phyloP scores from a whole-genome alignment of 35 echinoderm and acorn worm species.

The Amphiura filiformis region DNA sequence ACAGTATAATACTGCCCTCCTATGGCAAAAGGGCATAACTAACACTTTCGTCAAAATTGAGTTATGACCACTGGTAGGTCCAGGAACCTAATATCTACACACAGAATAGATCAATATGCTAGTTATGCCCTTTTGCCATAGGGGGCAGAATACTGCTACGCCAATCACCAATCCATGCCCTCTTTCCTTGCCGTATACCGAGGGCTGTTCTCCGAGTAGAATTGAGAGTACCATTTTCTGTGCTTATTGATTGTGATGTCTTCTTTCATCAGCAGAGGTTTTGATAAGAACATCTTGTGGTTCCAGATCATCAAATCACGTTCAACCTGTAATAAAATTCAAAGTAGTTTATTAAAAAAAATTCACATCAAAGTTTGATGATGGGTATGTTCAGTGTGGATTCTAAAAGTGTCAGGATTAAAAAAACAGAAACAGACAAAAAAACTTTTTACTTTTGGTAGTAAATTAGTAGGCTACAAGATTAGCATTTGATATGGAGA shows the following conservation, averaged over 20 bases:
- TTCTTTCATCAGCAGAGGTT: slow-evolving; percentile 85
- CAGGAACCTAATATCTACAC: too few relatives aligned
- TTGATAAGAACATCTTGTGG: slow-evolving; percentile 81
- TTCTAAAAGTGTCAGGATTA: not conserved
- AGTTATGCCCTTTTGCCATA: too few relatives aligned
- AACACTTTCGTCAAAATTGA: too few relatives aligned
- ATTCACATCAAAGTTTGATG: not conserved
- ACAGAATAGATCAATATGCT: too few relatives aligned
- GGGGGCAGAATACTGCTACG: too few relatives aligned
- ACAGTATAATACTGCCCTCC: too few relatives aligned
- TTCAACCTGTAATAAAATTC: slow-evolving; percentile 65
- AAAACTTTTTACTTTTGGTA: too few relatives aligned
- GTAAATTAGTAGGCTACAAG: too few relatives aligned
- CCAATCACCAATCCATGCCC: slow-evolving; percentile 69
- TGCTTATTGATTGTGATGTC: slow-evolving; percentile 81
- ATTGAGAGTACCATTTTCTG: slow-evolving; percentile 94
- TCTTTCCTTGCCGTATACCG: slow-evolving; percentile 47
- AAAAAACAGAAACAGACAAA: not conserved
- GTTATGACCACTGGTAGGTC: too few relatives aligned
- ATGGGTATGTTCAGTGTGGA: not conserved
- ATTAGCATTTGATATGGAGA: too few relatives aligned
- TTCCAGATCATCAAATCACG: slow-evolving; percentile 99
- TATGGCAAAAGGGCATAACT: too few relatives aligned
- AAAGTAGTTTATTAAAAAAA: not conserved
- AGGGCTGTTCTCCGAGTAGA: slow-evolving; percentile 94